Evolutionary conservation across 2,888 invertebrate genomes (phyloP).

Genomic region (Stenotaenia linearis): DNA sequence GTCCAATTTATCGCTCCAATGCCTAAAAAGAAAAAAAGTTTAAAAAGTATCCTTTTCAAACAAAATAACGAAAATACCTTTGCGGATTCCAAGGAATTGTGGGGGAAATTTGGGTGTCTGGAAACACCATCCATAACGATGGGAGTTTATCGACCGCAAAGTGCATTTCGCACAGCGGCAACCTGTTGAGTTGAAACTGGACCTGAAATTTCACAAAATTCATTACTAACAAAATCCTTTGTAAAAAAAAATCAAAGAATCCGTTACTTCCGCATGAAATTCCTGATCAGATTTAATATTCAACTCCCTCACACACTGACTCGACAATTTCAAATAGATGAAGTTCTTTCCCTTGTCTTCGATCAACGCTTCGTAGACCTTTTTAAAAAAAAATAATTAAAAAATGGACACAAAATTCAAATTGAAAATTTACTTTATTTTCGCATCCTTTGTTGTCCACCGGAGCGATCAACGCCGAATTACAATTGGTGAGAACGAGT

Average conservation of each 20-base stretch:
- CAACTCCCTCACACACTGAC: slow-evolving; percentile 59
- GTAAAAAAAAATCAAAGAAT: no score
- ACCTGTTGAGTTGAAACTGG: slow-evolving; percentile 72
- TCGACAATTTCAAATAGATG: slow-evolving; percentile 66
- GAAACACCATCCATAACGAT: slow-evolving; percentile 66
- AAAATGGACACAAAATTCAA: slow-evolving; percentile 28
- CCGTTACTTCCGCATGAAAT: slow-evolving; percentile 60
- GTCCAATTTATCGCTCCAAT: slow-evolving; percentile 61
- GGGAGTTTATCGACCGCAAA: slow-evolving; percentile 70
- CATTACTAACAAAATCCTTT: no score
- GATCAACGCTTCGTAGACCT: slow-evolving; percentile 67
- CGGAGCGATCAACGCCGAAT: slow-evolving; percentile 59
- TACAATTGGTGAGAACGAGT: slow-evolving; percentile 69
- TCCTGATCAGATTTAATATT: slow-evolving; percentile 59
- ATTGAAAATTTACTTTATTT: no score
- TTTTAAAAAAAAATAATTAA: slow-evolving; percentile 20
- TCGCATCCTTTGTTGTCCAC: slow-evolving; percentile 3
- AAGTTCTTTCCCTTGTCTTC: slow-evolving; percentile 74
- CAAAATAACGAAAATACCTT: no score
- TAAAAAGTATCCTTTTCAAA: no score
- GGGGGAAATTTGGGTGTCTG: slow-evolving; percentile 59
- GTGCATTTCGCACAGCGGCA: slow-evolving; percentile 79
- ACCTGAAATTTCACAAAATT: no score
- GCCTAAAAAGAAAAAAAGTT: slow-evolving; percentile 44
- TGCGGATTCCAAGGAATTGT: slow-evolving; percentile 64